Evolutionary conservation across 2,888 invertebrate species (phyloP).

Genomic region (Callinectes sapidus): DNA sequence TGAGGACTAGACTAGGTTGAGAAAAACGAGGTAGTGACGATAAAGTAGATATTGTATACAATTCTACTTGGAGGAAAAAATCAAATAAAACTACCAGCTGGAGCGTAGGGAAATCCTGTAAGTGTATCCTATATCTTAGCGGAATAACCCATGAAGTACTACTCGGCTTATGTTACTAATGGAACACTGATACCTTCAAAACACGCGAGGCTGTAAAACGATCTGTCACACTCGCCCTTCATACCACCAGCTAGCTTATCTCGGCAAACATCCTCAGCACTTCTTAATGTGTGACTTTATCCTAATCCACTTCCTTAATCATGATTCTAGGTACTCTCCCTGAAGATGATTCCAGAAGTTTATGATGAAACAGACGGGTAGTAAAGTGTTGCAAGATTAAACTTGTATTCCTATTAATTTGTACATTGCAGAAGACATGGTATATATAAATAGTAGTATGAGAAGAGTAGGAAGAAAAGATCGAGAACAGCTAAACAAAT

Average conservation of each 20-base stretch:
- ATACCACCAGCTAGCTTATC: neutral
- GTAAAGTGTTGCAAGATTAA: neutral
- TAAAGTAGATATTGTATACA: no score
- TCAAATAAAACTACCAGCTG: no score
- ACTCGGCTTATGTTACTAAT: neutral
- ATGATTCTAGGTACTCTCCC: neutral
- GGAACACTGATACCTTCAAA: neutral
- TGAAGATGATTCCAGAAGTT: neutral
- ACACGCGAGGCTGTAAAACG: neutral
- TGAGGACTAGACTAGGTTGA: no score
- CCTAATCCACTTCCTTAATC: neutral
- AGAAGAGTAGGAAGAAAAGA: neutral
- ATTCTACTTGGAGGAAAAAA: no score
- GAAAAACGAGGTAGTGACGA: no score
- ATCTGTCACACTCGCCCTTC: neutral
- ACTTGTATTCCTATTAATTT: neutral
- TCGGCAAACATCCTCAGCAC: neutral
- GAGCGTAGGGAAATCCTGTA: no score
- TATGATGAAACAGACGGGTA: neutral
- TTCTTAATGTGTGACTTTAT: neutral
- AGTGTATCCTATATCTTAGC: neutral
- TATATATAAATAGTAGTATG: neutral
- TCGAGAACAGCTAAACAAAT: neutral
- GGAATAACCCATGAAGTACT: neutral
- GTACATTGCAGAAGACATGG: neutral